Evolutionary conservation across 2,888 invertebrate species (phyloP).

Genomic region (Rotaria magnacalcarata): DNA sequence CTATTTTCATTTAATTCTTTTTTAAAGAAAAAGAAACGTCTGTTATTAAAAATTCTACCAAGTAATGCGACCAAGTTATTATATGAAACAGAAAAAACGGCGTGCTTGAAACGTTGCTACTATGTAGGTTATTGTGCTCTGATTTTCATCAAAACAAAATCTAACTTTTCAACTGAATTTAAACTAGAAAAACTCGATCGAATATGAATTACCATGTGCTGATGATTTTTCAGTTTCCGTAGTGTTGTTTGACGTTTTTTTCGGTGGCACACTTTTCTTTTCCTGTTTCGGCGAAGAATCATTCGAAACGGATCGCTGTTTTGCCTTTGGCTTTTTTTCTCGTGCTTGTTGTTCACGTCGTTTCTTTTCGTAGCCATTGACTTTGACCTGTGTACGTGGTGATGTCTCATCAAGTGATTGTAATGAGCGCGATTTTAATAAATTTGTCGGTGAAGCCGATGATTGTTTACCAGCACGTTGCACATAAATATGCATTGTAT

Average conservation of each 20-base stretch:
- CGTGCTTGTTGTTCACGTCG: background rate
- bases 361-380: background rate
- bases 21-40: no score
- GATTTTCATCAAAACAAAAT: no score
- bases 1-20: no score
- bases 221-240: background rate
- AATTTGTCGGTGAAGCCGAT: background rate
- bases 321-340: background rate
- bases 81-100: no score
- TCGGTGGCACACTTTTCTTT: background rate
- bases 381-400: background rate
- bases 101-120: no score
- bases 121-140: no score
- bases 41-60: no score
- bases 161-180: no score
- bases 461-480: background rate
- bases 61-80: no score
- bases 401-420: background rate
- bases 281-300: background rate
- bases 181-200: no score
- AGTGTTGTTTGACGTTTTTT: background rate
- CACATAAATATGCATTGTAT: background rate
- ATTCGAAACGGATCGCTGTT: background rate
- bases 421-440: background rate
- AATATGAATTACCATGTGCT: background rate